These are phyloP conservation scores for Saccostrea cuccullata DNA, from an alignment of 1,140 invertebrate species.

Conservation along the genomic window DNA sequence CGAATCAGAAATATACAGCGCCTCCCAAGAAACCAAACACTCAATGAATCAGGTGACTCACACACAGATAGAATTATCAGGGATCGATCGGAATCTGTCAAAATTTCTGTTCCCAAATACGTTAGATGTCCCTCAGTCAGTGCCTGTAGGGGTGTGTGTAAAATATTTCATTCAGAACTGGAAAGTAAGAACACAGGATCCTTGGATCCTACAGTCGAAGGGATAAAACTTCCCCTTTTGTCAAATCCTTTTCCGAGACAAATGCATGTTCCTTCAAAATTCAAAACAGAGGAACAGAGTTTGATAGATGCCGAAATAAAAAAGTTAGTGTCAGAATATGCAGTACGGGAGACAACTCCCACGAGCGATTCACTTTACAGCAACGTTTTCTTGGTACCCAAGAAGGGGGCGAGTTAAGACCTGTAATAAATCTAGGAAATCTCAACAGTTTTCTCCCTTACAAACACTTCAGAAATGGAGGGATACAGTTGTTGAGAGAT, in stretches of 20 bases:
- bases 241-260: not conserved
- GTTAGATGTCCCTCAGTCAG: too few species aligned
- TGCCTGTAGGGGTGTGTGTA: too few species aligned
- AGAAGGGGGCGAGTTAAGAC: constrained; percentile 16
- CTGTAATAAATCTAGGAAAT: constrained; percentile 48
- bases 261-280: not conserved
- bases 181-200: too few species aligned
- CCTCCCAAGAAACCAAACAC: too few species aligned
- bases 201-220: too few species aligned
- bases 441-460: constrained; percentile 50
- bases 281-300: too few species aligned
- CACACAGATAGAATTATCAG: too few species aligned
- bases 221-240: not conserved
- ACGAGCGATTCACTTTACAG: constrained; percentile 39
- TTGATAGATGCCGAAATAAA: constrained; percentile 28
- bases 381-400: constrained; percentile 50
- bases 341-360: constrained; percentile 11
- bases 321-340: constrained; percentile 11
- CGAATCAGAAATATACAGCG: too few species aligned
- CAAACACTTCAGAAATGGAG: constrained; percentile 57
- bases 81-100: too few species aligned
- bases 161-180: too few species aligned
- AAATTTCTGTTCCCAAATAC: too few species aligned
- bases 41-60: too few species aligned
- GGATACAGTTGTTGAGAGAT: constrained; percentile 48